Percentiles rank a stretch among this genome's conserved stretches.
Conservation (phyloP, 1,140 invertebrate species). For the Drosophila oshimai region DNA sequence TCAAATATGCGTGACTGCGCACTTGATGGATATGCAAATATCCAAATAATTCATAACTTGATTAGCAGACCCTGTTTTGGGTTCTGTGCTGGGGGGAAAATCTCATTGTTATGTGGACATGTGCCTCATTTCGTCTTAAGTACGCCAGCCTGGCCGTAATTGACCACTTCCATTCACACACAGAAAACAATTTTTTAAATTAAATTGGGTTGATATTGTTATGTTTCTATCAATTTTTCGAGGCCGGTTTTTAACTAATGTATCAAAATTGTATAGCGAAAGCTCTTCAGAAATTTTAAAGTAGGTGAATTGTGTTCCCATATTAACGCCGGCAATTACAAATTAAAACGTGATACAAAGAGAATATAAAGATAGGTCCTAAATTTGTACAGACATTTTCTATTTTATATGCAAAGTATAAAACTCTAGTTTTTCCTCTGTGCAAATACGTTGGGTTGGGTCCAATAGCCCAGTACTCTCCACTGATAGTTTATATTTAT, state of each 20-base stretch:
- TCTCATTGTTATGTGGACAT: conserved; percentile 13
- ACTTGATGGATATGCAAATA: conserved; percentile 32
- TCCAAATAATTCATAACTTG: conserved; percentile 35
- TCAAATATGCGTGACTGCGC: conserved; percentile 22
- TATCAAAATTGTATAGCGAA: too few species aligned
- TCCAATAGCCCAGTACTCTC: not conserved
- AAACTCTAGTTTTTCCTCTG: not conserved
- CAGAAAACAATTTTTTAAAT: not conserved
- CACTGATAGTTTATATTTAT: conserved; percentile 57
- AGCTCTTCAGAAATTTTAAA: too few species aligned
- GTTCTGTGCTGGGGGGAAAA: not conserved
- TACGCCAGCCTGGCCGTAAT: conserved; percentile 6
- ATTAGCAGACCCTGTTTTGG: conserved; percentile 8
- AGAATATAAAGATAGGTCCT: too few species aligned
- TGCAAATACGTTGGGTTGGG: not conserved
- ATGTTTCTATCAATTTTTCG: too few species aligned
- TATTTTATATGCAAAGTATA: fast-evolving
- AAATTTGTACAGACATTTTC: too few species aligned
- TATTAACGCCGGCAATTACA: too few species aligned
- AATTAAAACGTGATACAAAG: too few species aligned
- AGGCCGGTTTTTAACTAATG: too few species aligned
- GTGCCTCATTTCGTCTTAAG: not conserved
- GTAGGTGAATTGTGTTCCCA: too few species aligned
- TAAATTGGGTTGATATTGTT: too few species aligned
- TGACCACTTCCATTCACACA: conserved; percentile 1